Conservation (phyloP, 92 coral and sea anemone genomes). For the Meandrina meandrites region DNA sequence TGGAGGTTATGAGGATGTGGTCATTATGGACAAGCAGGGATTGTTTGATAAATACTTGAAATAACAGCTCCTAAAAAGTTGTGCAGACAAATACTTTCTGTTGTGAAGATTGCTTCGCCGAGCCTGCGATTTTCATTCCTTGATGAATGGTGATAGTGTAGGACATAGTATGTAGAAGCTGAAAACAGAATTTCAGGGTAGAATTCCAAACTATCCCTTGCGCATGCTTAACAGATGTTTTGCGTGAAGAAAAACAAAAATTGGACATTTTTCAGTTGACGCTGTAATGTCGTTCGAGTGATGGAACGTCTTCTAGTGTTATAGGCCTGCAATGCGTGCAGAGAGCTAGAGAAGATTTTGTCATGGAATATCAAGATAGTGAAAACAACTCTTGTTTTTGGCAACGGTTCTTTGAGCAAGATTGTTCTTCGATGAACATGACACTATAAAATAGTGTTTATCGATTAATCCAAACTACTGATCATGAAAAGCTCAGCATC, state of each 20-base stretch:
- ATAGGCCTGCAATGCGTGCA: neutral
- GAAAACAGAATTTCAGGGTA: neutral
- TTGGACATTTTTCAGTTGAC: neutral
- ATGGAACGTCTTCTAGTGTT: no score
- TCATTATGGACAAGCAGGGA: constrained; percentile 85
- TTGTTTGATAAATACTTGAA: constrained; percentile 68
- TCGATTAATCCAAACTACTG: neutral
- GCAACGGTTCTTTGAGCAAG: neutral
- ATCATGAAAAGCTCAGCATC: neutral
- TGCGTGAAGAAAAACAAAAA: neutral
- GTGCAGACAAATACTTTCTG: neutral
- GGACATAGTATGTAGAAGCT: neutral
- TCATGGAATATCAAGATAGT: neutral
- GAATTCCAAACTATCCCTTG: neutral
- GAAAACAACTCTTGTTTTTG: neutral
- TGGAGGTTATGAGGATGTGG: constrained; percentile 87
- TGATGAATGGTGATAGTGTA: neutral
- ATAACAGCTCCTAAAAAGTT: neutral
- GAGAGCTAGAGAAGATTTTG: neutral
- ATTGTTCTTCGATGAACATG: neutral
- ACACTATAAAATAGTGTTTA: neutral
- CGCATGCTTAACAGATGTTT: neutral
- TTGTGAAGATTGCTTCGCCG: neutral
- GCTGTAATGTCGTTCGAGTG: no score
- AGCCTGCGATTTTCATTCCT: neutral